Evolutionary conservation across 2,113 vertebrate species (phyloP).

Genomic region (Esox niger): DNA sequence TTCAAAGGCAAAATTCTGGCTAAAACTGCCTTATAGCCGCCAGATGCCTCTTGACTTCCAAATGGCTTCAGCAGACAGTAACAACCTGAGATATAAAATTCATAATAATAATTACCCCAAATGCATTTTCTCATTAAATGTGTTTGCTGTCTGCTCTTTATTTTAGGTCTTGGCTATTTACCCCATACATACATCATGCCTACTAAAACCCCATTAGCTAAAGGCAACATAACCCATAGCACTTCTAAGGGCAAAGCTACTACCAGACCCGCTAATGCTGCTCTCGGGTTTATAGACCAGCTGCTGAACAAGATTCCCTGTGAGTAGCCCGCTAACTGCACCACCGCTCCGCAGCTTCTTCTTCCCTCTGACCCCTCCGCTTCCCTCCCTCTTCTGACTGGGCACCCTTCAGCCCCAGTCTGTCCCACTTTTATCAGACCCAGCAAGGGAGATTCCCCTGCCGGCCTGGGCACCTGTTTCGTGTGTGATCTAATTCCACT

Average conservation of each 20-base stretch:
- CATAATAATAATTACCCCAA: not conserved
- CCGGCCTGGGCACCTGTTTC: conserved; percentile 40
- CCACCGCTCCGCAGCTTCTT: not conserved
- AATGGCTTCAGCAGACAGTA: not conserved
- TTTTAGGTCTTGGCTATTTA: conserved; percentile 15
- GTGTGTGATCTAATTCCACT: conserved; percentile 47
- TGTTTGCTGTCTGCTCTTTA: conserved; percentile 2
- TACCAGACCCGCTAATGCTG: conserved; percentile 22
- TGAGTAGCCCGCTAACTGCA: conserved; percentile 62
- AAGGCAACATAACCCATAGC: not conserved
- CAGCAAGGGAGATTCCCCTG: not conserved
- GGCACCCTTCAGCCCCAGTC: not conserved
- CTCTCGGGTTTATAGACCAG: conserved; percentile 34
- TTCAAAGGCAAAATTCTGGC: too few relatives aligned
- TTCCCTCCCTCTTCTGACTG: not conserved
- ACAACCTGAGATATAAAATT: not conserved
- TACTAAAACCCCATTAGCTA: not conserved
- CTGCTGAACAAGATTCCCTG: conserved; percentile 72
- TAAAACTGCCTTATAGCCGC: too few relatives aligned
- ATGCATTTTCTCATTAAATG: not conserved
- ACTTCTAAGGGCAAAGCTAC: conserved; percentile 22
- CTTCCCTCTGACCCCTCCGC: not conserved
- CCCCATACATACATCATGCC: conserved; percentile 22
- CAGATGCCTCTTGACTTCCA: too few relatives aligned
- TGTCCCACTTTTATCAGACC: conserved; percentile 3